phyloP scores from a whole-genome alignment of 2,113 vertebrate species.

The Stegostoma tigrinum region DNA sequence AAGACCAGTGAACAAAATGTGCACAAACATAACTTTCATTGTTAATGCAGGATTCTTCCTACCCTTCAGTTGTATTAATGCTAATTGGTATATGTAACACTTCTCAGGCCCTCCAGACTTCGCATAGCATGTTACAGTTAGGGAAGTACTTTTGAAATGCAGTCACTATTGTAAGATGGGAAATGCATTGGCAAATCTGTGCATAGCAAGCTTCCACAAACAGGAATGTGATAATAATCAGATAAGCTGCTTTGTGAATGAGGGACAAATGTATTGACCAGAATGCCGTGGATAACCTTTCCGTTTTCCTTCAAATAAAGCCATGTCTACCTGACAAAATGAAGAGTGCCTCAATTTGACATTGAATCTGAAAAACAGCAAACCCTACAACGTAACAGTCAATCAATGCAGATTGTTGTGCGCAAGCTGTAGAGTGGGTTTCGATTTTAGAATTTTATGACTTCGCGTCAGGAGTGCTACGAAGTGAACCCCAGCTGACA shows the following conservation, averaged over 20 bases:
- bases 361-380: background rate
- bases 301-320: background rate
- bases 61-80: background rate
- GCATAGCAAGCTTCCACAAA: background rate
- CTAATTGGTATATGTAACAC: background rate
- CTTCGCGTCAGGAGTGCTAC: background rate
- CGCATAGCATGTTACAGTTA: background rate
- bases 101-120: background rate
- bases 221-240: background rate
- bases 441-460: background rate
- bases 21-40: background rate
- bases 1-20: background rate
- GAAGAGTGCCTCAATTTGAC: background rate
- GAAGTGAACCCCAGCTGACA: background rate
- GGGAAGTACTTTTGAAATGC: background rate
- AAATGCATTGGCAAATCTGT: background rate
- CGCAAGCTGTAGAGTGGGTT: background rate
- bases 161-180: background rate
- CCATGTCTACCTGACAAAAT: background rate
- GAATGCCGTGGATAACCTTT: background rate
- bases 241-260: no score
- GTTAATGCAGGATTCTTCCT: background rate
- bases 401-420: background rate
- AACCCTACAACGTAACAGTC: background rate
- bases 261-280: background rate